phyloP scores from a whole-genome alignment of 1,140 invertebrate species.

The Drosophila pandora region DNA sequence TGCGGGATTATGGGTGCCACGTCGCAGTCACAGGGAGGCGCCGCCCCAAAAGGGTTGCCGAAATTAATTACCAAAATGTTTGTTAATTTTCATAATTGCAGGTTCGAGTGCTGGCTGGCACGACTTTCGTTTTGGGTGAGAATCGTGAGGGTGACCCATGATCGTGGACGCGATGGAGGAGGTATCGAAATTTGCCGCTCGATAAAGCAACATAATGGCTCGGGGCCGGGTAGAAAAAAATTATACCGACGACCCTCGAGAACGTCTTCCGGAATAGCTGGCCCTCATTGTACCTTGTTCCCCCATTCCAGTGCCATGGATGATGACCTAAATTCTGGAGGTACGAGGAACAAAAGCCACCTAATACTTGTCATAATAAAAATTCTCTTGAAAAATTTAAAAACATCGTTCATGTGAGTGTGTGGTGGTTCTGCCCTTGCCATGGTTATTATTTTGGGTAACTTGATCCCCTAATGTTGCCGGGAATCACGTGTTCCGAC shows the following conservation, averaged over 20 bases:
- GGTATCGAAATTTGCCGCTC: conserved; percentile 69
- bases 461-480: conserved; percentile 70
- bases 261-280: conserved; percentile 42
- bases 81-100: conserved; percentile 75
- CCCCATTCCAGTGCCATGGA: conserved; percentile 15
- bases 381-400: conserved; percentile 27
- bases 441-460: conserved; percentile 40
- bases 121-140: conserved; percentile 36
- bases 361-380: conserved; percentile 51
- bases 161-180: conserved; percentile 31
- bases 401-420: conserved; percentile 16
- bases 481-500: conserved; percentile 67
- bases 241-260: conserved; percentile 2
- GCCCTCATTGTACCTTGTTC: conserved; percentile 12
- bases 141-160: conserved; percentile 49
- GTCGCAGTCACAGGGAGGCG: conserved; percentile 10
- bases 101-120: conserved; percentile 31
- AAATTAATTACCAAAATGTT: conserved; percentile 79
- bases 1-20: conserved; percentile 49
- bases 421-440: conserved; percentile 12
- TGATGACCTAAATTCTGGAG: conserved; percentile 59
- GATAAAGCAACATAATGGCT: conserved; percentile 73
- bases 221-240: conserved; percentile 22
- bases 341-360: conserved; percentile 32
- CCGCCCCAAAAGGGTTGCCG: conserved; percentile 53